These are phyloP conservation scores for Pedionomus torquatus DNA, from an alignment of 2,113 vertebrate species.

Conservation along the genomic window DNA sequence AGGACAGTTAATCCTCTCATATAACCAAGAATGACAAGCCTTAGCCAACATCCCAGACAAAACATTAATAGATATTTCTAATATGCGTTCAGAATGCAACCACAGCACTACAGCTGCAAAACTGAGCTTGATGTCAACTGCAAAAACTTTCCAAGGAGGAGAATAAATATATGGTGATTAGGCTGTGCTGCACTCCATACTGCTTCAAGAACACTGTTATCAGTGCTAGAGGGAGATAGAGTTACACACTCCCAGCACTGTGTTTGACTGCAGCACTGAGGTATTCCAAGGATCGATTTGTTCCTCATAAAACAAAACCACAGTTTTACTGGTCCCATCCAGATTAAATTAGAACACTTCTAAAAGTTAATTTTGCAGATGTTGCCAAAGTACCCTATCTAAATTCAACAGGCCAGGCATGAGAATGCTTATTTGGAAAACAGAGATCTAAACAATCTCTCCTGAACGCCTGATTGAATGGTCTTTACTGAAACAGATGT, in stretches of 20 bases:
- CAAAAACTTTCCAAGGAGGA: neutral
- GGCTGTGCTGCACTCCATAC: neutral
- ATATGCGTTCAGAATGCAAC: neutral
- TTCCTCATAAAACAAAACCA: slow-evolving; percentile 16
- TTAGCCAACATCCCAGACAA: slow-evolving; percentile 1
- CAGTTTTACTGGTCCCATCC: slow-evolving; percentile 8
- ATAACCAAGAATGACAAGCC: neutral
- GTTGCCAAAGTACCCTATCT: neutral
- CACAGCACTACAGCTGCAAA: neutral
- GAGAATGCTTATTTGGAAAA: neutral
- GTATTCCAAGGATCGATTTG: neutral
- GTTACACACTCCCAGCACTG: neutral
- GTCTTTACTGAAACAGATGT: neutral
- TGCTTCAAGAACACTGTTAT: neutral
- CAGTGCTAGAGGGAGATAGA: neutral
- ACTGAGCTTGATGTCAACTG: neutral
- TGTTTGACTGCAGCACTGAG: neutral
- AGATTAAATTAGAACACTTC: neutral
- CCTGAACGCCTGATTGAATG: neutral
- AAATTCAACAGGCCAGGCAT: neutral
- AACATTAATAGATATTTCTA: neutral
- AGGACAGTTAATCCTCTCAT: neutral
- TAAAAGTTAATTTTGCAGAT: neutral
- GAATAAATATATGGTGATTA: neutral
- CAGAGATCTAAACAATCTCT: neutral